A percentile compares a stretch with the other conserved stretches of the same genome.
phyloP scores from a whole-genome alignment of 2,113 vertebrate species.

The Promerops cafer region DNA sequence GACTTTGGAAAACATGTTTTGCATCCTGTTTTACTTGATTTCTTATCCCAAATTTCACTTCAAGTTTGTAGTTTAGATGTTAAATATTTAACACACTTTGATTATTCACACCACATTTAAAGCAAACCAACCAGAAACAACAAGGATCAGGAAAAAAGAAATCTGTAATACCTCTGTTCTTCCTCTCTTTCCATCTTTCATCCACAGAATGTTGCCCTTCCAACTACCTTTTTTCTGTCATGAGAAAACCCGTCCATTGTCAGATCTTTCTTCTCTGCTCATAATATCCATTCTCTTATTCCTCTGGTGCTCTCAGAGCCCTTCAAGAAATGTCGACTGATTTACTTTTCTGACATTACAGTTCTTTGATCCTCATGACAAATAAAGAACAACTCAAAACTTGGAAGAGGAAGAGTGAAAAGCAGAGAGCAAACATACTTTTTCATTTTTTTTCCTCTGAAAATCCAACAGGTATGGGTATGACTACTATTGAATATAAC shows the following conservation, averaged over 20 bases:
- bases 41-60: background rate
- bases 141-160: background rate
- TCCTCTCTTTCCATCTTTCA: background rate
- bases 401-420: background rate
- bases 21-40: background rate
- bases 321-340: background rate
- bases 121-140: background rate
- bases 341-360: background rate
- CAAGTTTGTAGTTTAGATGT: background rate
- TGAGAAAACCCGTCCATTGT: background rate
- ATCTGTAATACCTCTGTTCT: background rate
- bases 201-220: background rate
- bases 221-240: background rate
- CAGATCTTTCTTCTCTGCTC: background rate
- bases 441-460: background rate
- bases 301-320: background rate
- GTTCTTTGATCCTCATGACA: background rate
- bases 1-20: background rate
- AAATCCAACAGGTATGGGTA: background rate
- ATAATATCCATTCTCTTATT: background rate
- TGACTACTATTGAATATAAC: background rate
- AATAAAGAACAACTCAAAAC: background rate
- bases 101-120: background rate
- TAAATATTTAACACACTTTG: background rate
- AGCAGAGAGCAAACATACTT: background rate